These are phyloP conservation scores for Sinosuthora webbiana DNA, from an alignment of 2,113 vertebrate species.

Conservation along the genomic window DNA sequence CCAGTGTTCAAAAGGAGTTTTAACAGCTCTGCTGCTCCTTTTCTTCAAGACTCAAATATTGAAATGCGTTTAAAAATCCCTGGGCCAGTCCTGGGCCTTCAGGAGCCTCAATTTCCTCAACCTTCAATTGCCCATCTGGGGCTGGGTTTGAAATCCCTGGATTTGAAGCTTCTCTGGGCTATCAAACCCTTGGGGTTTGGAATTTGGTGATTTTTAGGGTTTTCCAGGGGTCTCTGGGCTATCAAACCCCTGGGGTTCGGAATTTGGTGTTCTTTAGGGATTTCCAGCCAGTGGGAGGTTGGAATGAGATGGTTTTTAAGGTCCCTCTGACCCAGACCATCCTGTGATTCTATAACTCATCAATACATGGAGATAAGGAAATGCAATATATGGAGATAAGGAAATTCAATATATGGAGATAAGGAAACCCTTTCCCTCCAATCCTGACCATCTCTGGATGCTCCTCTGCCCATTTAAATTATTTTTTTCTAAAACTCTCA, in stretches of 20 bases:
- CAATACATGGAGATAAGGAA: too few relatives aligned
- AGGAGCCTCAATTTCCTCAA: accelerated
- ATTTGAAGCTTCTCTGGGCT: not conserved
- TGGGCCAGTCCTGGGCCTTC: not conserved
- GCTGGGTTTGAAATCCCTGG: not conserved
- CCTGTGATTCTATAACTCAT: not conserved
- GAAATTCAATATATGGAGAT: too few relatives aligned
- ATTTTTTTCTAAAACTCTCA: not conserved
- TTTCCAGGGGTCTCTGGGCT: not conserved
- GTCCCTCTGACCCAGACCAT: not conserved
- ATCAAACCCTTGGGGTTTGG: not conserved
- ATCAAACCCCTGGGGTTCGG: not conserved
- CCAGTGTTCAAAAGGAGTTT: not conserved
- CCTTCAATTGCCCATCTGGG: not conserved
- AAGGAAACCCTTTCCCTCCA: too few relatives aligned
- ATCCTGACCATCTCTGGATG: too few relatives aligned
- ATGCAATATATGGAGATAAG: too few relatives aligned
- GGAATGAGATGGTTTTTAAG: not conserved
- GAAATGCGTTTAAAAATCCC: not conserved
- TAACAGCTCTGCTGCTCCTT: not conserved
- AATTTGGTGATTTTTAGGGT: too few relatives aligned
- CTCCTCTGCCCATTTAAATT: not conserved
- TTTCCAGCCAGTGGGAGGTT: not conserved
- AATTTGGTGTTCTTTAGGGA: not conserved
- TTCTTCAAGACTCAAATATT: not conserved